These are phyloP conservation scores for Cinara cedri DNA, from an alignment of 2,888 invertebrate genomes.

Conservation along the genomic window DNA sequence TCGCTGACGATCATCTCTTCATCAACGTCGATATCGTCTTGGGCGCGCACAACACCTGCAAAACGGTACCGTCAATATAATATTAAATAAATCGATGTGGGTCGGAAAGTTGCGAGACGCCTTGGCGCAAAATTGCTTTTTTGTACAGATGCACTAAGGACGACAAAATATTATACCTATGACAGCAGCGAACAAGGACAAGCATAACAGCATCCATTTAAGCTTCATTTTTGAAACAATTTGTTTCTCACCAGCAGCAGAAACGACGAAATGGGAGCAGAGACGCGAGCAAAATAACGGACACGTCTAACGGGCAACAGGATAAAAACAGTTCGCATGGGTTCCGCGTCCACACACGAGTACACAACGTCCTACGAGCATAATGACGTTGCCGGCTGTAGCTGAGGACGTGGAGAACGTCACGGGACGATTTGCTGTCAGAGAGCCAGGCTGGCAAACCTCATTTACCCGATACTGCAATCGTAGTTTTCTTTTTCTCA, in stretches of 20 bases:
- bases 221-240: slow-evolving; percentile 19
- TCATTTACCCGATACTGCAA: neutral
- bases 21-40: slow-evolving; percentile 76
- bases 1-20: slow-evolving; percentile 73
- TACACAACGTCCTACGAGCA: slow-evolving; percentile 38
- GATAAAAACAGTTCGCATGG: neutral
- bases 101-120: too few relatives aligned
- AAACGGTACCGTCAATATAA: neutral
- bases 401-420: slow-evolving; percentile 54
- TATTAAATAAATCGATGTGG: too few relatives aligned
- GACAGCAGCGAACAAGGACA: slow-evolving; percentile 21
- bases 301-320: slow-evolving; percentile 29
- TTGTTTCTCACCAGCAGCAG: neutral
- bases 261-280: neutral
- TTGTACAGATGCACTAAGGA: too few relatives aligned
- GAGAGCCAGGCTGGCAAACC: slow-evolving; percentile 37
- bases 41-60: slow-evolving; percentile 68
- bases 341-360: slow-evolving; percentile 25
- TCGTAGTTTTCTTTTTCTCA: too few relatives aligned
- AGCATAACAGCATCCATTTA: slow-evolving; percentile 43
- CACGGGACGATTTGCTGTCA: slow-evolving; percentile 38
- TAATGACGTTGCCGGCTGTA: slow-evolving; percentile 53
- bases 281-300: slow-evolving; percentile 31
- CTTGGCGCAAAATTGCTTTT: too few relatives aligned
- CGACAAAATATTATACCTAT: slow-evolving; percentile 10